Evolutionary conservation across 2,113 vertebrate species (phyloP).

Genomic region (Cairina moschata): DNA sequence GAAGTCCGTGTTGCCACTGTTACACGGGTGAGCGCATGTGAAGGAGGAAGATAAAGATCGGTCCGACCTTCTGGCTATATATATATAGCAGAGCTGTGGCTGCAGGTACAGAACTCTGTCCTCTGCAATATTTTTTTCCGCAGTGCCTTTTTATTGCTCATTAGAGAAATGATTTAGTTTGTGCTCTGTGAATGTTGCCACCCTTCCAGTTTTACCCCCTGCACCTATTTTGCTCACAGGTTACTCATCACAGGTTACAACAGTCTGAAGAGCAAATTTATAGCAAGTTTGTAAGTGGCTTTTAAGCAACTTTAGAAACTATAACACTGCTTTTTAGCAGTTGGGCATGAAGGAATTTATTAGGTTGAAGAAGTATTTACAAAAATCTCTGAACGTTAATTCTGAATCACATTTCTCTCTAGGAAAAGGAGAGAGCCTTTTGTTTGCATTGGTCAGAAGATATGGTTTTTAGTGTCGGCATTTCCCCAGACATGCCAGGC

Average conservation of each 20-base stretch:
- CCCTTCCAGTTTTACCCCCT: neutral
- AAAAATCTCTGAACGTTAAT: neutral
- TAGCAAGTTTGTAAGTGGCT: fast-evolving
- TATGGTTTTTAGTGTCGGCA: neutral
- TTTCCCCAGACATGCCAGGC: neutral
- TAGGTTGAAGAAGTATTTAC: neutral
- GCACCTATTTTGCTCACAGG: too few species aligned
- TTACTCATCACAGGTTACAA: neutral
- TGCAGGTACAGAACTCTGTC: neutral
- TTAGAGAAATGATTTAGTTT: neutral
- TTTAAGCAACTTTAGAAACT: too few species aligned
- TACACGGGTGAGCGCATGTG: neutral
- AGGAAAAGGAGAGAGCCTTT: neutral
- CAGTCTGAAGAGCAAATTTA: neutral
- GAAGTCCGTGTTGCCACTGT: neutral
- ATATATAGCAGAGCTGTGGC: neutral
- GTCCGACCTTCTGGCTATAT: neutral
- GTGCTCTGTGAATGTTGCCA: neutral
- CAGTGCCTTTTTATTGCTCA: neutral
- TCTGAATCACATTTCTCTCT: neutral
- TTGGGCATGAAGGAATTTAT: neutral
- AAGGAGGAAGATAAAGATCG: neutral
- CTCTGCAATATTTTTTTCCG: neutral
- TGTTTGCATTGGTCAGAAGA: neutral
- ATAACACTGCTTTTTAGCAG: neutral